These are phyloP conservation scores for Diceros bicornis DNA, from an alignment of 2,797 vertebrate species.

Conservation along the genomic window DNA sequence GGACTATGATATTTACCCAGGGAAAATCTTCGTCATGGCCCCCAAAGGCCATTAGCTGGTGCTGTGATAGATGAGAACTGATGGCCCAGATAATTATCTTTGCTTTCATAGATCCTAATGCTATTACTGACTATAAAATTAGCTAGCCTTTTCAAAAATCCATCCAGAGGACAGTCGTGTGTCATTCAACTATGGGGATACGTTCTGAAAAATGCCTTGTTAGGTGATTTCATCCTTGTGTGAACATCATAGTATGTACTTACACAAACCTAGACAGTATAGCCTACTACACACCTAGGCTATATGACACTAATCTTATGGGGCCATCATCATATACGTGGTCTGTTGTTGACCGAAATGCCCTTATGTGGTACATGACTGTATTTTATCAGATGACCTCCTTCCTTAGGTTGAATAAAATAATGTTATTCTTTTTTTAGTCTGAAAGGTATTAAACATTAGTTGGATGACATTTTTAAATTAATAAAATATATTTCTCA, in stretches of 20 bases:
- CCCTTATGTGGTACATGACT: too few species aligned
- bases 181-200: too few species aligned
- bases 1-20: not conserved
- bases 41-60: not conserved
- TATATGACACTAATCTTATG: too few species aligned
- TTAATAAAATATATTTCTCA: not conserved
- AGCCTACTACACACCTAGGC: too few species aligned
- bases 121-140: not conserved
- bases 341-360: too few species aligned
- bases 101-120: not conserved
- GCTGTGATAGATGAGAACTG: not conserved
- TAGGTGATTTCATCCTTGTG: too few species aligned
- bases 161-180: too few species aligned
- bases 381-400: not conserved
- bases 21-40: not conserved
- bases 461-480: not conserved
- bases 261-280: too few species aligned
- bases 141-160: not conserved
- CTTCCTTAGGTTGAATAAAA: not conserved
- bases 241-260: too few species aligned
- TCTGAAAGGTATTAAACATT: slow-evolving; percentile 26
- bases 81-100: not conserved
- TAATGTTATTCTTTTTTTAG: not conserved
- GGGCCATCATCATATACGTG: too few species aligned
- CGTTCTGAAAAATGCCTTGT: too few species aligned